Conservation (phyloP, 2,797 vertebrate genomes). For the Poeciliopsis infans region DNA sequence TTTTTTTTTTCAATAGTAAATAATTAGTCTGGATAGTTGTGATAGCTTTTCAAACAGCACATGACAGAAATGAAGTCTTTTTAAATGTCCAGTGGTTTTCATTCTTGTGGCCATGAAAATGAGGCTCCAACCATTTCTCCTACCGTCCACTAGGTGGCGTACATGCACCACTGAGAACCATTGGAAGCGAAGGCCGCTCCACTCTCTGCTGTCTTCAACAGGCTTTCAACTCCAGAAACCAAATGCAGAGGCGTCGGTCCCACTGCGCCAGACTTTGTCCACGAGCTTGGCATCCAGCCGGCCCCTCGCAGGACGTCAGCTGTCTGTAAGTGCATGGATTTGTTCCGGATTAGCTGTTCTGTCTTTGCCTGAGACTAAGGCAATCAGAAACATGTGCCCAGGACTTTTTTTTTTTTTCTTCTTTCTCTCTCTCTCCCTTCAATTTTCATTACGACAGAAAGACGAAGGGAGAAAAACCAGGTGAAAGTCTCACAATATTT, state of each 20-base stretch:
- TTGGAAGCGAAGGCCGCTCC: background rate
- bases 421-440: background rate
- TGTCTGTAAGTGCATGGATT: constrained; percentile 15
- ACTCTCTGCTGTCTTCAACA: constrained; percentile 4
- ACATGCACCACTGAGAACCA: constrained; percentile 19
- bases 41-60: too few species aligned
- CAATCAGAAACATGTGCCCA: constrained; percentile 3
- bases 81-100: background rate
- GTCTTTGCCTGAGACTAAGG: constrained; percentile 1
- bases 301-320: constrained; percentile 9
- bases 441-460: background rate
- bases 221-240: constrained; percentile 19
- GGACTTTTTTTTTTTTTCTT: too few species aligned
- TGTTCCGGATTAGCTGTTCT: constrained; percentile 39
- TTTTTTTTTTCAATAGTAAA: too few species aligned
- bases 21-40: too few species aligned
- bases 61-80: background rate
- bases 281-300: constrained; percentile 25
- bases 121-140: background rate
- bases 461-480: constrained; percentile 8
- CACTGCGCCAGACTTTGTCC: constrained; percentile 27
- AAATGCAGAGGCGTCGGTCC: constrained; percentile 35
- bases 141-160: constrained; percentile 50
- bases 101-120: background rate
- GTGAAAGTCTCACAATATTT: constrained; percentile 2